Evolutionary conservation across 37 sponge, comb jelly and placozoan genomes (phyloP).

Genomic region (Haliclona indistincta): DNA sequence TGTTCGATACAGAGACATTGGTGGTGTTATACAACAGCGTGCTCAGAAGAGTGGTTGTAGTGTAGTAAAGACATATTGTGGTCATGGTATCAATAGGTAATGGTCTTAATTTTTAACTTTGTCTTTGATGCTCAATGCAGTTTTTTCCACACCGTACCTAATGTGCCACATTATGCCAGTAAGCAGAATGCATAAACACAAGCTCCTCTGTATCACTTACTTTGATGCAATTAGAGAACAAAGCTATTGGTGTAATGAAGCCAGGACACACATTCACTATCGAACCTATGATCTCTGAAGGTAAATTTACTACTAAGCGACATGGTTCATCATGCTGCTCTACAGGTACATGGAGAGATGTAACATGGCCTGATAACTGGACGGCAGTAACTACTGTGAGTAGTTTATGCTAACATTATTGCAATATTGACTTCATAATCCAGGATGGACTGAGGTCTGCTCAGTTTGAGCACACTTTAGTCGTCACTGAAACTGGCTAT

Average conservation of each 20-base stretch:
- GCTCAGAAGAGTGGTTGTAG: constrained; percentile 76
- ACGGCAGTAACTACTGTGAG: constrained; percentile 83
- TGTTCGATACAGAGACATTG: constrained; percentile 82
- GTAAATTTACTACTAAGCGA: constrained; percentile 1
- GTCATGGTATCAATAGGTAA: constrained; percentile 94
- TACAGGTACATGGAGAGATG: constrained; percentile 83
- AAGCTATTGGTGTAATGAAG: constrained; percentile 94
- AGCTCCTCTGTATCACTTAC: background rate
- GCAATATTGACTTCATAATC: background rate
- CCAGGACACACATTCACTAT: constrained; percentile 97
- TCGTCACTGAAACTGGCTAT: constrained; percentile 92
- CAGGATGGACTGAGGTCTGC: constrained; percentile 93
- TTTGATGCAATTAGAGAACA: constrained; percentile 75
- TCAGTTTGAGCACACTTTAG: constrained; percentile 96
- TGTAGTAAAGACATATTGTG: constrained; percentile 94
- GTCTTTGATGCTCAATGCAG: constrained; percentile 22
- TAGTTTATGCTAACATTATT: background rate
- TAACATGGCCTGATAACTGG: constrained; percentile 96
- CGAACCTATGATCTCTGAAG: constrained; percentile 95
- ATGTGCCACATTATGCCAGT: constrained; percentile 95
- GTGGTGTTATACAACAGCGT: constrained; percentile 86
- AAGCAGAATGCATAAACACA: constrained; percentile 19
- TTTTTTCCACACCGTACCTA: constrained; percentile 89
- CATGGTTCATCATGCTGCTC: too few relatives aligned
- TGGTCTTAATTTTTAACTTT: constrained; percentile 4